Evolutionary conservation across 1,140 invertebrate genomes (phyloP).

Genomic region (Batillaria attramentaria): DNA sequence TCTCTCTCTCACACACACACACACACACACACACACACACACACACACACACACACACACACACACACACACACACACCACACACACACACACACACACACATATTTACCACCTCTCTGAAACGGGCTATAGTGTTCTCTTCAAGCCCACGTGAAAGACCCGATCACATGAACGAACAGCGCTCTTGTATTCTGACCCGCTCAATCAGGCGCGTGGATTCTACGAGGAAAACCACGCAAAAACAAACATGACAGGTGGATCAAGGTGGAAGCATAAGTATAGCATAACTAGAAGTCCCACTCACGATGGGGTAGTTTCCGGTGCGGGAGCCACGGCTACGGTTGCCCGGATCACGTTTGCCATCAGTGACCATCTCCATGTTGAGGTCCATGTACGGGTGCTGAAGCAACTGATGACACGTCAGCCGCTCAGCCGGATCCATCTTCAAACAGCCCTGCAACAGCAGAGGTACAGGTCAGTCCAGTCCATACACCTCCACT

Average conservation of each 20-base stretch:
- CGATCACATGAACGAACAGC: too few species aligned
- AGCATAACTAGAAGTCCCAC: too few species aligned
- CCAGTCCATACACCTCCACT: neutral
- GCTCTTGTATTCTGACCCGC: too few species aligned
- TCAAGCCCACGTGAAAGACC: too few species aligned
- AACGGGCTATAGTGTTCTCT: too few species aligned
- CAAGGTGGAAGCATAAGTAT: too few species aligned
- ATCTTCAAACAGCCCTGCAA: constrained; percentile 92
- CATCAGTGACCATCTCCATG: constrained; percentile 50
- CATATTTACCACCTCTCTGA: too few species aligned
- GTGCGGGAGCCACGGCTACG: constrained; percentile 49
- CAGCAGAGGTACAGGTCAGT: neutral
- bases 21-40: neutral
- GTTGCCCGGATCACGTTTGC: constrained; percentile 42
- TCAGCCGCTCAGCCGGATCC: constrained; percentile 91
- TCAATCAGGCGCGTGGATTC: too few species aligned
- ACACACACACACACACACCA: neutral
- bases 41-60: constrained; percentile 9
- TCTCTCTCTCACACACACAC: constrained; percentile 1
- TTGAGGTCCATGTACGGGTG: constrained; percentile 85
- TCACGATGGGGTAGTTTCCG: constrained; percentile 47
- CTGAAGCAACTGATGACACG: constrained; percentile 88
- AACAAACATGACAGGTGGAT: too few species aligned
- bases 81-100: neutral
- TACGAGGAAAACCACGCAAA: too few species aligned